Conservation (phyloP, 2,113 vertebrate species). For the Aspidoscelis tigris region DNA sequence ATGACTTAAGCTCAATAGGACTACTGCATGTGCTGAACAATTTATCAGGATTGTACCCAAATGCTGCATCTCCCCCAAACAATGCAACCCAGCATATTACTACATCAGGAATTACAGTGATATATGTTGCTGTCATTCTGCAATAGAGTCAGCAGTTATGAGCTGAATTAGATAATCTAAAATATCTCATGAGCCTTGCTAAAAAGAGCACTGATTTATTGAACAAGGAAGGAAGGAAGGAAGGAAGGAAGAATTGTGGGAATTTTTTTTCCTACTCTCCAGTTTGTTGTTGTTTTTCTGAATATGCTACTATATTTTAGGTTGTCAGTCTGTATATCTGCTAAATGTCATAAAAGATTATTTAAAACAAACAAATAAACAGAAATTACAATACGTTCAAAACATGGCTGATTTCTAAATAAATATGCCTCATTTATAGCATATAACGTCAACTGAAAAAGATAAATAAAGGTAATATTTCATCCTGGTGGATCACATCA, state of each 20-base stretch:
- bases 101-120: background rate
- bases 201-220: background rate
- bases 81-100: background rate
- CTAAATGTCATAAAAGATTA: no score
- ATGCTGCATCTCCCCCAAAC: background rate
- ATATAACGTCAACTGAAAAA: no score
- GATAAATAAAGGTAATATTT: no score
- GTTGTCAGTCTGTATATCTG: no score
- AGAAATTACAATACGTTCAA: no score
- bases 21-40: background rate
- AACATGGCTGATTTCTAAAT: no score
- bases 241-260: no score
- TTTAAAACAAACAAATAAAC: no score
- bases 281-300: background rate
- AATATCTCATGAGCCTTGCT: background rate
- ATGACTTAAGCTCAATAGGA: background rate
- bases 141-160: background rate
- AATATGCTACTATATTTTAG: background rate
- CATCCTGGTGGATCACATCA: no score
- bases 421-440: no score
- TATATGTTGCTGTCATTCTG: background rate
- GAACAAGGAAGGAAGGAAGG: background rate
- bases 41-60: conserved; percentile 14
- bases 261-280: background rate
- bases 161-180: background rate